Evolutionary conservation across 2,113 vertebrate species (phyloP).

Genomic region (Phocoena phocoena): DNA sequence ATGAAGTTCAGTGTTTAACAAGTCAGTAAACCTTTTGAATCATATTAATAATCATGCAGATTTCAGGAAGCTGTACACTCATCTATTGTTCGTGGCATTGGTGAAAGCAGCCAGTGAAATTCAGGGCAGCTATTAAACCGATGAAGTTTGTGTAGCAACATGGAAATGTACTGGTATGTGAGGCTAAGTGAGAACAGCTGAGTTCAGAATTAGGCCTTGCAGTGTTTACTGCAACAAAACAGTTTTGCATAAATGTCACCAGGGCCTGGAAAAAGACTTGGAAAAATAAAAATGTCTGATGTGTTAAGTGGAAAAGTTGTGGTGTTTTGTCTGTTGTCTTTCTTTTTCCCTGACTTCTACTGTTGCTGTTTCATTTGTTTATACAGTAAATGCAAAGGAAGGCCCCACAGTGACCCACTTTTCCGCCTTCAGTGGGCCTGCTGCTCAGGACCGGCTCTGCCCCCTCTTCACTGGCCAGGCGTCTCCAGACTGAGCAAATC

Average conservation of each 20-base stretch:
- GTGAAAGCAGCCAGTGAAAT: not conserved
- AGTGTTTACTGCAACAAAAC: not conserved
- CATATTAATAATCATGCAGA: not conserved
- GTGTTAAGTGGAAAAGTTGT: not conserved
- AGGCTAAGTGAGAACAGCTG: not conserved
- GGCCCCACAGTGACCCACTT: not conserved
- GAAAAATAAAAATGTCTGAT: slow-evolving; percentile 47
- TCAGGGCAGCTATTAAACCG: rapidly evolving
- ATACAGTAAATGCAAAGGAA: not conserved
- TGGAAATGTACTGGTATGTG: rapidly evolving
- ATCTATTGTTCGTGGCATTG: not conserved
- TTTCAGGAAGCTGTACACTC: not conserved
- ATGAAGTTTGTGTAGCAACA: not conserved
- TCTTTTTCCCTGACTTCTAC: not conserved
- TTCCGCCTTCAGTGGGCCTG: not conserved
- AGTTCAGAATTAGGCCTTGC: not conserved
- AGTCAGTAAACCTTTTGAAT: not conserved
- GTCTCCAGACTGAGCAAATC: not conserved
- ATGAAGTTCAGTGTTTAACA: not conserved
- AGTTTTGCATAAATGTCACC: slow-evolving; percentile 16
- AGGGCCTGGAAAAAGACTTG: not conserved
- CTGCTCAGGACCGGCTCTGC: not conserved
- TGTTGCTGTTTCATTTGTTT: not conserved
- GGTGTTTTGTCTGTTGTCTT: not conserved
- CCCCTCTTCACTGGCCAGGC: rapidly evolving